Conservation (phyloP, 2,113 vertebrate genomes). For the Cromileptes altivelis region DNA sequence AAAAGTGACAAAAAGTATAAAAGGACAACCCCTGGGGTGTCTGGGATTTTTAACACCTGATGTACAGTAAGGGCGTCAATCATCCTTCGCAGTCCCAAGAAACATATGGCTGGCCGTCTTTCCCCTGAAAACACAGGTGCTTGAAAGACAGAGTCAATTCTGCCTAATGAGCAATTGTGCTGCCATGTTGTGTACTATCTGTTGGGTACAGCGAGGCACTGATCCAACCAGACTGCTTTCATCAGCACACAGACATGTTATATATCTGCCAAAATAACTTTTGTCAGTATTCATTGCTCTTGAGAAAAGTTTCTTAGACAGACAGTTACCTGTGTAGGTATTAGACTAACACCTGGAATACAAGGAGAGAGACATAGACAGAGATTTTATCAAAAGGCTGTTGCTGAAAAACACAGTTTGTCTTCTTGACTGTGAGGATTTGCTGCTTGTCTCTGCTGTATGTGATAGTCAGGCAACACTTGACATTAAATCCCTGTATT, state of each 20-base stretch:
- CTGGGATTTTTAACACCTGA: constrained; percentile 42
- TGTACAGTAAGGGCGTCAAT: constrained; percentile 57
- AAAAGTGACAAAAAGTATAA: not conserved
- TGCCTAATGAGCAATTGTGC: constrained; percentile 65
- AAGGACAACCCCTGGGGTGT: constrained; percentile 18
- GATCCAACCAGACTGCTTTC: constrained; percentile 25
- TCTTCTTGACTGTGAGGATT: not conserved
- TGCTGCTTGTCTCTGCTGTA: not conserved
- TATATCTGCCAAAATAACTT: constrained; percentile 15
- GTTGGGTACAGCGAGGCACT: constrained; percentile 12
- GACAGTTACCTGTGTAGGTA: not conserved
- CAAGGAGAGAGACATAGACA: not conserved
- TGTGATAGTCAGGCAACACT: not conserved
- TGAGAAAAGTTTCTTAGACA: not conserved
- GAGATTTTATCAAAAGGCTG: not conserved
- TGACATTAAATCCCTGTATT: no score
- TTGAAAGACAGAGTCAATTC: constrained; percentile 60
- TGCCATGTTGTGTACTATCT: constrained; percentile 34
- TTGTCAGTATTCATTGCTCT: constrained; percentile 16
- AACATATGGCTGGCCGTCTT: constrained; percentile 44
- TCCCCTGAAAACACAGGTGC: constrained; percentile 44
- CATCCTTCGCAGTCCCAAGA: constrained; percentile 32
- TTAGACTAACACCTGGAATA: not conserved
- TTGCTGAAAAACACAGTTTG: not conserved
- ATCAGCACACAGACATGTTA: constrained; percentile 19